Base-by-base conservation (phyloP, 2,888 invertebrate genomes). In the Drosophila setosimentum region DNA sequence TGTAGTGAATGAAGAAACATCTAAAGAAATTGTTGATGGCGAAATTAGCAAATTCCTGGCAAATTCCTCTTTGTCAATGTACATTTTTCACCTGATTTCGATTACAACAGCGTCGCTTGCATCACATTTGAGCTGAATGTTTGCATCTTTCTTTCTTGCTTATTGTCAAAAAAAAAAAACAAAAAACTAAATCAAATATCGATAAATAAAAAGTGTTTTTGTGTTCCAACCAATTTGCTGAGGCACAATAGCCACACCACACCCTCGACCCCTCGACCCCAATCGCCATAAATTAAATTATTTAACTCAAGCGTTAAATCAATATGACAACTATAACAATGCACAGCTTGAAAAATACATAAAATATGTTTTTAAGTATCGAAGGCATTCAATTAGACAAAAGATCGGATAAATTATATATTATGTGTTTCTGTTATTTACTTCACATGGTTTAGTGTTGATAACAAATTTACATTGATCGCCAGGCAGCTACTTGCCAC, bases 181-280 rank as follows among this genome's bases (percentile, higher is more conserved):
- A 58, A 21, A 32, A 27, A 33, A 13, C 5, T n/a, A 50, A 45
- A 45, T 8, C 3, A 21, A 21, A 45, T 24, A 45, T 24, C 24
- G 3, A 45, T 8, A 50, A 61, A 53, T 29, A 33, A 48, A 18
- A 35, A n/a, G 3, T 30, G 16, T 10, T 42, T 62, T 66, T 64
- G 42, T 80, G 62, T 87, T 83, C 79, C 85, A 83, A 81, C 81
- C 77, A 81, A 70, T 81, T 78, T 59, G 76, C 80, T 73, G 70
- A 69, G 69, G 58, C 66, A 64, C 68, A 73, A 64, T 57, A 65
- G 33, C 21, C 42, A 24, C 24, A 45, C 21, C 42, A 24, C 24
- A 45, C 64, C 48, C 42, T 30, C 57, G 45, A 27, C n/a, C 48
- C 54, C 27, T 5, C 7, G 7, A 18, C n/a, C 35, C 11, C 27